A percentile compares a stretch with the other conserved stretches of the same genome.
Conservation (phyloP, 92 coral and sea anemone species). For the Parazoanthus atlanticus region DNA sequence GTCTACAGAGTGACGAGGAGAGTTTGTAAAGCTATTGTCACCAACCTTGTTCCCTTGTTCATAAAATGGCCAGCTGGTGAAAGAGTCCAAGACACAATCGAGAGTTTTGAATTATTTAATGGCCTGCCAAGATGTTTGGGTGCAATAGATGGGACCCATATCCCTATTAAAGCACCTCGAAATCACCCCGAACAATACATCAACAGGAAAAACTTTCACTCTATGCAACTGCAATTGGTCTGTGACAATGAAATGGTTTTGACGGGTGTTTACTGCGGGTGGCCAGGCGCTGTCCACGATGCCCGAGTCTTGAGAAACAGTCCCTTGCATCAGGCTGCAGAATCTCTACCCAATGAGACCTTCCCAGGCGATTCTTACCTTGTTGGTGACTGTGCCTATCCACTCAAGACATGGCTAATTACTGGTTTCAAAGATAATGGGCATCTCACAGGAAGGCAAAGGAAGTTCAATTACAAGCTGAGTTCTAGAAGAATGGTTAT, state of each 20-base stretch:
- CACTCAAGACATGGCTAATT: slow-evolving; percentile 47
- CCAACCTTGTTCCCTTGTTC: slow-evolving; percentile 31
- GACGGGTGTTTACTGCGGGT: slow-evolving; percentile 49
- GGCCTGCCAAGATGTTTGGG: slow-evolving; percentile 51
- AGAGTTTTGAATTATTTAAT: slow-evolving; percentile 36
- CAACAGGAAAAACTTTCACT: slow-evolving; percentile 51
- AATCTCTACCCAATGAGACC: slow-evolving; percentile 35
- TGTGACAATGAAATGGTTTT: slow-evolving; percentile 48
- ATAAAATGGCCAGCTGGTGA: slow-evolving; percentile 44
- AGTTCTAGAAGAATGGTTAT: slow-evolving; percentile 58
- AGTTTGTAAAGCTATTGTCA: neutral
- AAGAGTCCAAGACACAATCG: slow-evolving; percentile 28
- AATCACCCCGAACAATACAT: slow-evolving; percentile 47
- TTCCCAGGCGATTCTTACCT: slow-evolving; percentile 45
- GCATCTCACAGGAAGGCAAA: slow-evolving; percentile 56
- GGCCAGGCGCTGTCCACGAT: slow-evolving; percentile 56
- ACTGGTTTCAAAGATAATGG: slow-evolving; percentile 58
- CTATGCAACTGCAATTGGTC: slow-evolving; percentile 45
- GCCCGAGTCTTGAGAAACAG: slow-evolving; percentile 53
- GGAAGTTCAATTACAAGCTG: slow-evolving; percentile 49
- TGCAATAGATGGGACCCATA: neutral
- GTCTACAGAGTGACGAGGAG: slow-evolving; percentile 40
- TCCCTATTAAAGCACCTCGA: slow-evolving; percentile 46
- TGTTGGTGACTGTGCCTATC: slow-evolving; percentile 54
- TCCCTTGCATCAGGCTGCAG: slow-evolving; percentile 45